Conservation (phyloP, 1,140 invertebrate species). For the Zaprionus tsacasi region DNA sequence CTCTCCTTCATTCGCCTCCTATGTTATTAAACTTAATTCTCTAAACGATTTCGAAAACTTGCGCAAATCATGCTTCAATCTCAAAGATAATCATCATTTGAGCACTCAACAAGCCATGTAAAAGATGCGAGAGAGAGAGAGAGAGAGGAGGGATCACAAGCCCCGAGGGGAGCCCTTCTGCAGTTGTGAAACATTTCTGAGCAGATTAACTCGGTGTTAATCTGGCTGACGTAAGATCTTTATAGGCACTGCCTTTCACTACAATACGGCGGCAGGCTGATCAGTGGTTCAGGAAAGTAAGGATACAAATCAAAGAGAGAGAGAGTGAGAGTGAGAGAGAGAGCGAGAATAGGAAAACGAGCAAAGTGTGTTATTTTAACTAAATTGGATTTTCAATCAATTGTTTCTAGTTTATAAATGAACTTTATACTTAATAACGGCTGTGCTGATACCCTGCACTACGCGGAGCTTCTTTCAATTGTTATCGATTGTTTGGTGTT, state of each 20-base stretch:
- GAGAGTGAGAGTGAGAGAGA: neutral
- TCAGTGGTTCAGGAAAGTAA: neutral
- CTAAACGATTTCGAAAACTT: conserved; percentile 39
- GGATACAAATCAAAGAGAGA: neutral
- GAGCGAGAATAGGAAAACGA: neutral
- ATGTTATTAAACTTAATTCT: conserved; percentile 24
- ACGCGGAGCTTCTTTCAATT: too few relatives aligned
- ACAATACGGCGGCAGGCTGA: neutral
- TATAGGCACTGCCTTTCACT: neutral
- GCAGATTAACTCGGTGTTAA: neutral
- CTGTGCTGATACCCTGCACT: neutral
- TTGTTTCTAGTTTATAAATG: neutral
- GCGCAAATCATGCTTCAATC: conserved; percentile 59
- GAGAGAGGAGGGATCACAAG: neutral
- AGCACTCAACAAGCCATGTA: conserved; percentile 45
- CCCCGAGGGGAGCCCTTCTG: neutral
- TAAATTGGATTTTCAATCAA: neutral
- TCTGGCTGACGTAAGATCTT: conserved; percentile 4
- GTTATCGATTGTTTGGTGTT: too few relatives aligned
- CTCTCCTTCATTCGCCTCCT: too few relatives aligned
- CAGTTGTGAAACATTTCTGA: neutral
- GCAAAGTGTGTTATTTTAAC: neutral
- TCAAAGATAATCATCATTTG: conserved; percentile 28
- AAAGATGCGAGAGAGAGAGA: neutral
- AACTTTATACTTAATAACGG: neutral